Evolutionary conservation across 2,888 invertebrate species (phyloP).

Genomic region (Drosophila austrosaltans): DNA sequence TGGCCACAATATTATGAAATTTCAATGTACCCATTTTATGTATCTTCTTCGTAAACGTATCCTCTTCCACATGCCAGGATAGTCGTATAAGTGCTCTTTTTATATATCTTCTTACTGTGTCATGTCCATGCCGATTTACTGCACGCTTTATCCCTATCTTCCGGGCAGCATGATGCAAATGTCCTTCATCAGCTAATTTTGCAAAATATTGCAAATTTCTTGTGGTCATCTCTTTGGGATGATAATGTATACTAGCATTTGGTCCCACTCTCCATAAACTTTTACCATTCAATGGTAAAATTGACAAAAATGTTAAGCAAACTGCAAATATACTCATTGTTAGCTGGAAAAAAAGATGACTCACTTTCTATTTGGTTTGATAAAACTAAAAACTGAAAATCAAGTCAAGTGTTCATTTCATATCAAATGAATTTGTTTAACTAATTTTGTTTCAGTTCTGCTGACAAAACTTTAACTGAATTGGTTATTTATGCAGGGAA

Average conservation of each 20-base stretch:
- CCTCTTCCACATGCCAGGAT: constrained; percentile 91
- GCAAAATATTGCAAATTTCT: constrained; percentile 85
- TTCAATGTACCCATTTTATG: constrained; percentile 86
- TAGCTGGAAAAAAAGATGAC: not conserved
- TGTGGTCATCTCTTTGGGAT: constrained; percentile 85
- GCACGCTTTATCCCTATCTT: constrained; percentile 92
- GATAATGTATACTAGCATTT: constrained; percentile 74
- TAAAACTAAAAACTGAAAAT: too few relatives aligned
- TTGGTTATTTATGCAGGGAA: not conserved
- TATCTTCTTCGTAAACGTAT: constrained; percentile 86
- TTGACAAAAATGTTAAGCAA: not conserved
- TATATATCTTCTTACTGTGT: constrained; percentile 87
- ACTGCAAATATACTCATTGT: not conserved
- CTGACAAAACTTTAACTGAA: not conserved
- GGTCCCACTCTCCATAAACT: not conserved
- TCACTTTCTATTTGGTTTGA: too few relatives aligned
- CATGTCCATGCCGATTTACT: constrained; percentile 90
- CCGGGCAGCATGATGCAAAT: constrained; percentile 87
- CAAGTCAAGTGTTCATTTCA: not conserved
- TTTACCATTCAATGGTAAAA: not conserved
- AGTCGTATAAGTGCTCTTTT: constrained; percentile 86
- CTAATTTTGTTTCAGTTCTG: not conserved
- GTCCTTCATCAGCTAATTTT: constrained; percentile 85
- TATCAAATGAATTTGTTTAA: not conserved
- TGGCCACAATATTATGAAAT: constrained; percentile 91